phyloP scores from a whole-genome alignment of 2,888 invertebrate genomes.

The Syritta pipiens region DNA sequence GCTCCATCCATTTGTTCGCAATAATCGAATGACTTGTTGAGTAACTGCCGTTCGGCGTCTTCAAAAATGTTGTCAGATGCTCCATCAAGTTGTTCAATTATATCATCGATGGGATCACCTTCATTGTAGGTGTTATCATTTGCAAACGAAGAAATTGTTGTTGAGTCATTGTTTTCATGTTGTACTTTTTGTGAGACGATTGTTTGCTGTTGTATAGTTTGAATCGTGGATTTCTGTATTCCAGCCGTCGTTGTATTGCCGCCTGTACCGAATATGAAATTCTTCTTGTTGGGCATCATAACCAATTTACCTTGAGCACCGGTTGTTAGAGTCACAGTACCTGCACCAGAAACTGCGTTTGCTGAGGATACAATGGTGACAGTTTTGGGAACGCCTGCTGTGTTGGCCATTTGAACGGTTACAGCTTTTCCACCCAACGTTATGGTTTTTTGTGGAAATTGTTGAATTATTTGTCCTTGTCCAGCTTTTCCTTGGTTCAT shows the following conservation, averaged over 20 bases:
- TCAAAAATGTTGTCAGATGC: constrained; percentile 71
- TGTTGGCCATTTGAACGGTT: constrained; percentile 85
- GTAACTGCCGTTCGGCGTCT: constrained; percentile 55
- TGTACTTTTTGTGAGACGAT: constrained; percentile 63
- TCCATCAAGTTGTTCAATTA: constrained; percentile 78
- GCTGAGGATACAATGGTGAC: constrained; percentile 81
- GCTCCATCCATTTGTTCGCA: constrained; percentile 72
- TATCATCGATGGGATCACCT: constrained; percentile 76
- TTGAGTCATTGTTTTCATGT: constrained; percentile 46
- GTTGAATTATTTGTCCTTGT: constrained; percentile 72
- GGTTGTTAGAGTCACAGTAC: constrained; percentile 72
- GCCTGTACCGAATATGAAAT: constrained; percentile 80
- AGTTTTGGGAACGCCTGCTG: constrained; percentile 81
- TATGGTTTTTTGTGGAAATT: constrained; percentile 81
- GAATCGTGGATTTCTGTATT: constrained; percentile 46
- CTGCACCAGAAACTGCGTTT: constrained; percentile 73
- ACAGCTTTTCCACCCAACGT: constrained; percentile 87
- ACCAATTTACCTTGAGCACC: constrained; percentile 79
- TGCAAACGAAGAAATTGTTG: constrained; percentile 70
- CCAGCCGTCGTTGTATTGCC: constrained; percentile 62
- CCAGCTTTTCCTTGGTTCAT: constrained; percentile 68
- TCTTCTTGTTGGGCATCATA: constrained; percentile 80
- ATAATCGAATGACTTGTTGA: constrained; percentile 76
- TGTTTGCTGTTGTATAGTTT: constrained; percentile 72
- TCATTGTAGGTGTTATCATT: constrained; percentile 72